phyloP scores from a whole-genome alignment of 2,113 vertebrate genomes.

The Dolichallabes microphthalmus region DNA sequence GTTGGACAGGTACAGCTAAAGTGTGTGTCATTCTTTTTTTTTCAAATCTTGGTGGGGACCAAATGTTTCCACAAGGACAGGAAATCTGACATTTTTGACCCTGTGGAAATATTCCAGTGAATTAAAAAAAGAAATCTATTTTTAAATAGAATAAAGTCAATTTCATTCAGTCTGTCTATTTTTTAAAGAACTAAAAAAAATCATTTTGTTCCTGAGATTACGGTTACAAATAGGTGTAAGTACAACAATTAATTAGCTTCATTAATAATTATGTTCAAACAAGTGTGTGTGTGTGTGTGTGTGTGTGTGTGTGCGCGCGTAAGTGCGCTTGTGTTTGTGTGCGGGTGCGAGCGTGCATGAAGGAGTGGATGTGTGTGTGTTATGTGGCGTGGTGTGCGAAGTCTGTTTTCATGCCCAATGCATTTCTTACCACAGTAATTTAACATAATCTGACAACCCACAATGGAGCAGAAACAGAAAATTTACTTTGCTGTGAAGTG shows the following conservation, averaged over 20 bases:
- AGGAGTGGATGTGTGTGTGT: conserved; percentile 7
- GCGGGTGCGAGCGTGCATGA: conserved; percentile 1
- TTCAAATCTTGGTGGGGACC: conserved; percentile 18
- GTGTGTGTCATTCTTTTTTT: conserved; percentile 29
- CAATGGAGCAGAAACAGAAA: conserved; percentile 41
- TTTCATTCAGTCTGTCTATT: too few relatives aligned
- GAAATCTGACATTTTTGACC: not conserved
- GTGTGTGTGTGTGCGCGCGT: conserved; percentile 42
- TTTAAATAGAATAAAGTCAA: not conserved
- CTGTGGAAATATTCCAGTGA: not conserved
- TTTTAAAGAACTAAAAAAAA: not conserved
- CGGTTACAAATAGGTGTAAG: not conserved
- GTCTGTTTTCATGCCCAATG: conserved; percentile 45
- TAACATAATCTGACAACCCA: conserved; percentile 40
- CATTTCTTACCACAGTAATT: conserved; percentile 45
- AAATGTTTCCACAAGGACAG: not conserved
- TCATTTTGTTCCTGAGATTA: not conserved
- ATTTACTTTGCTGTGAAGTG: conserved; percentile 22
- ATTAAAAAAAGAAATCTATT: not conserved
- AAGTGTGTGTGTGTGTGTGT: conserved; percentile 25
- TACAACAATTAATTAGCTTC: not conserved
- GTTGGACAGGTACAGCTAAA: conserved; percentile 65
- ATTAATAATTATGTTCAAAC: not conserved
- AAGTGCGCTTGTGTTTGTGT: conserved; percentile 14
- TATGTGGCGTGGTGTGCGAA: conserved; percentile 30